Conservation (phyloP, 2,113 vertebrate species). For the Semicossyphus pulcher region DNA sequence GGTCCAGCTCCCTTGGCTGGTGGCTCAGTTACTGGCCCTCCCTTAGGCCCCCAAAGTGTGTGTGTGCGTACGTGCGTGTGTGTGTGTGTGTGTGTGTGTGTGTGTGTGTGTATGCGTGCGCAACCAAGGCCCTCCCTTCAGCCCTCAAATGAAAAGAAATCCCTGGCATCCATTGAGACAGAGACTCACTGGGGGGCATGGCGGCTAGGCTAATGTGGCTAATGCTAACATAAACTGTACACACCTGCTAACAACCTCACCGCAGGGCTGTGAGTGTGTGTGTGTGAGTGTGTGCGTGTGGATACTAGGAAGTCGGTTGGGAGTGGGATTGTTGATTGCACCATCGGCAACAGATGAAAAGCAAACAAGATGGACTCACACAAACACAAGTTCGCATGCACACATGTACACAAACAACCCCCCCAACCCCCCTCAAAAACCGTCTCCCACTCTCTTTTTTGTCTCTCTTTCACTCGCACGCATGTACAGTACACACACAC, state of each 20-base stretch:
- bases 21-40: constrained; percentile 85
- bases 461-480: constrained; percentile 12
- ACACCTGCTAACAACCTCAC: constrained; percentile 84
- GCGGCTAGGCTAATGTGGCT: constrained; percentile 60
- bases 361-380: constrained; percentile 64
- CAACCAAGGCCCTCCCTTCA: constrained; percentile 61
- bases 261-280: constrained; percentile 69
- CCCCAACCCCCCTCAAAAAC: not conserved
- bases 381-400: constrained; percentile 16
- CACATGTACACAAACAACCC: constrained; percentile 18
- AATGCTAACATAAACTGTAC: constrained; percentile 83
- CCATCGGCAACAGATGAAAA: constrained; percentile 84
- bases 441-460: constrained; percentile 49
- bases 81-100: constrained; percentile 28
- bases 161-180: constrained; percentile 83
- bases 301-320: constrained; percentile 39
- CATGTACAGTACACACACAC: constrained; percentile 27
- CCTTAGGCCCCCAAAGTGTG: constrained; percentile 72
- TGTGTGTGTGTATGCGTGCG: constrained; percentile 27
- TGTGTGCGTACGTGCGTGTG: constrained; percentile 26
- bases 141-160: constrained; percentile 82
- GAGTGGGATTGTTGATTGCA: constrained; percentile 70
- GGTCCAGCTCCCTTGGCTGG: constrained; percentile 86
- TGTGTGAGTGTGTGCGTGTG: not conserved
- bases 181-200: constrained; percentile 60